Conservation (phyloP, 2,797 vertebrate species). For the Paguma larvata region DNA sequence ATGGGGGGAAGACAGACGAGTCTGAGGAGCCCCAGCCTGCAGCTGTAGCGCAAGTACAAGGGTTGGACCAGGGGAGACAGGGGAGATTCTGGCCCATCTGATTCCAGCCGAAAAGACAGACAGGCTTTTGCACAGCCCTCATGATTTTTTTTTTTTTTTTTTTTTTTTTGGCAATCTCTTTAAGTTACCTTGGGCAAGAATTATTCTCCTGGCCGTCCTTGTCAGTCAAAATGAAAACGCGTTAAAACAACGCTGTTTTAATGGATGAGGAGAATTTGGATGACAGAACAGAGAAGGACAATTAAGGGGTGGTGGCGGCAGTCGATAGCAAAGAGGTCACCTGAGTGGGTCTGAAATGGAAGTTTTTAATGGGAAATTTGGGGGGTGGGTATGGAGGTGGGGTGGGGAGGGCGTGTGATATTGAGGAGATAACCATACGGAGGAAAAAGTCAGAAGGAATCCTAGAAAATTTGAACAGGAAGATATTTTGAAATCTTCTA, state of each 20-base stretch:
- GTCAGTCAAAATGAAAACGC: constrained; percentile 37
- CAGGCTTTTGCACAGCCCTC: background rate
- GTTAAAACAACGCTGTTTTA: constrained; percentile 36
- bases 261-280: background rate
- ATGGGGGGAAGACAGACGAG: background rate
- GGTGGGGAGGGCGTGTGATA: background rate
- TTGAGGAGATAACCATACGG: background rate
- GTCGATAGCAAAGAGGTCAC: background rate
- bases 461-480: constrained; percentile 22
- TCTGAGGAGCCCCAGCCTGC: background rate
- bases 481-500: background rate
- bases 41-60: background rate
- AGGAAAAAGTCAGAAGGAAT: constrained; percentile 2
- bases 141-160: background rate
- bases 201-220: constrained; percentile 29
- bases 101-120: constrained; percentile 19
- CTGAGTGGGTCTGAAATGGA: background rate
- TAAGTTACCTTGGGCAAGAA: background rate
- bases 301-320: background rate
- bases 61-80: background rate
- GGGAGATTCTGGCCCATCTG: background rate
- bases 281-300: background rate
- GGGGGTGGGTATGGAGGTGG: background rate
- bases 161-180: background rate
- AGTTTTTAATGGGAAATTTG: constrained; percentile 14